phyloP scores from a whole-genome alignment of 2,888 invertebrate species.

The Plebejus anna region DNA sequence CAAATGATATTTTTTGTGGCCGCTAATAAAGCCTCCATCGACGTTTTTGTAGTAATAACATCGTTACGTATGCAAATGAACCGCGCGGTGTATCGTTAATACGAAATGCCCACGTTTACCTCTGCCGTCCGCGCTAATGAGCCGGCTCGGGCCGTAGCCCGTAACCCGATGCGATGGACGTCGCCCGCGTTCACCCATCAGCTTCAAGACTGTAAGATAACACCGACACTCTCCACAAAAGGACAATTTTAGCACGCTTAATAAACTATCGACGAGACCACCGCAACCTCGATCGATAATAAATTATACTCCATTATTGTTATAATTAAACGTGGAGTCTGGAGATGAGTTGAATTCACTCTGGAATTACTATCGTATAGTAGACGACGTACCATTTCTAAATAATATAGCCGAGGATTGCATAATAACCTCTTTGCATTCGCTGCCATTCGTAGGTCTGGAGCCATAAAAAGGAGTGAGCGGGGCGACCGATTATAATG shows the following conservation, averaged over 20 bases:
- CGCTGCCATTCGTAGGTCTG: slow-evolving; percentile 44
- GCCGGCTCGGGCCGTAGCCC: slow-evolving; percentile 55
- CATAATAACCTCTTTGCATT: slow-evolving; percentile 50
- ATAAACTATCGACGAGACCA: slow-evolving; percentile 33
- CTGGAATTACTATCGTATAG: background rate
- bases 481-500: slow-evolving; percentile 73
- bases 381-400: background rate
- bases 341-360: background rate
- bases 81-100: slow-evolving; percentile 19
- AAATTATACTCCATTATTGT: slow-evolving; percentile 26
- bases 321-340: background rate
- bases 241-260: slow-evolving; percentile 28
- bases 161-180: slow-evolving; percentile 57
- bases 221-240: slow-evolving; percentile 36
- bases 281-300: slow-evolving; percentile 21
- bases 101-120: slow-evolving; percentile 30
- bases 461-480: slow-evolving; percentile 57
- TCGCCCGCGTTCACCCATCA: slow-evolving; percentile 45
- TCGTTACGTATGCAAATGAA: slow-evolving; percentile 34
- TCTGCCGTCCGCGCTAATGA: slow-evolving; percentile 59
- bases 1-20: slow-evolving; percentile 23
- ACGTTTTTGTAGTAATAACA: slow-evolving; percentile 21
- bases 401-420: slow-evolving; percentile 8
- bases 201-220: slow-evolving; percentile 44
- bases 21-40: slow-evolving; percentile 19